Conservation (phyloP, 2,797 vertebrate species). For the Columba guinea region DNA sequence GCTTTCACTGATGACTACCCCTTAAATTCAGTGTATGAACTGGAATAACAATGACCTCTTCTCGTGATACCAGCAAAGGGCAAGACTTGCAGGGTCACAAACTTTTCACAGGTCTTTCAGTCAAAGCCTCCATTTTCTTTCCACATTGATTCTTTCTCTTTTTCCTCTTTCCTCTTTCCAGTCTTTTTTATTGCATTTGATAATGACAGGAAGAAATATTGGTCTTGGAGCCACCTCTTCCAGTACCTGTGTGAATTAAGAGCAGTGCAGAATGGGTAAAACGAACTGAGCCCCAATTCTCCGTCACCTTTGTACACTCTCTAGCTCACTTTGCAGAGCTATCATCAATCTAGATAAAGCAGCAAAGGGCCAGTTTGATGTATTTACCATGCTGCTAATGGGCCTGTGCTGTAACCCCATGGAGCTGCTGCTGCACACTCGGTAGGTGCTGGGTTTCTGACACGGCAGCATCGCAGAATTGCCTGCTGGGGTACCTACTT, state of each 20-base stretch:
- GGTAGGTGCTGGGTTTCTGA: background rate
- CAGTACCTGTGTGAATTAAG: background rate
- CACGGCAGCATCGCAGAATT: background rate
- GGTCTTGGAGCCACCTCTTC: background rate
- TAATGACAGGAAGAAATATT: background rate
- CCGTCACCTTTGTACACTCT: background rate
- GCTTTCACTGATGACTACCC: background rate
- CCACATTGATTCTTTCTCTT: background rate
- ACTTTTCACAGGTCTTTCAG: background rate
- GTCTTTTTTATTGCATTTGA: background rate
- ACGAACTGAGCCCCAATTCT: background rate
- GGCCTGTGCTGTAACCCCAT: background rate
- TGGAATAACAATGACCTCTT: background rate
- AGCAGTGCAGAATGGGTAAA: background rate
- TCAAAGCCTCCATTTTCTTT: background rate
- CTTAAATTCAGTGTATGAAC: background rate
- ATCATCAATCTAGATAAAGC: background rate
- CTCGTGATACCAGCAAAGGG: background rate
- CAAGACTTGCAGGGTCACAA: background rate
- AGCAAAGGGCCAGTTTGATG: fast-evolving
- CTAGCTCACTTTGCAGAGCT: background rate
- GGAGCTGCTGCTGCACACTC: background rate
- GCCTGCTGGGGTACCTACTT: background rate
- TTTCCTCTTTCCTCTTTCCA: background rate
- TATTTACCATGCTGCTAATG: background rate